These are phyloP conservation scores for Hydraecia micacea DNA, from an alignment of 2,888 invertebrate genomes.

Conservation along the genomic window DNA sequence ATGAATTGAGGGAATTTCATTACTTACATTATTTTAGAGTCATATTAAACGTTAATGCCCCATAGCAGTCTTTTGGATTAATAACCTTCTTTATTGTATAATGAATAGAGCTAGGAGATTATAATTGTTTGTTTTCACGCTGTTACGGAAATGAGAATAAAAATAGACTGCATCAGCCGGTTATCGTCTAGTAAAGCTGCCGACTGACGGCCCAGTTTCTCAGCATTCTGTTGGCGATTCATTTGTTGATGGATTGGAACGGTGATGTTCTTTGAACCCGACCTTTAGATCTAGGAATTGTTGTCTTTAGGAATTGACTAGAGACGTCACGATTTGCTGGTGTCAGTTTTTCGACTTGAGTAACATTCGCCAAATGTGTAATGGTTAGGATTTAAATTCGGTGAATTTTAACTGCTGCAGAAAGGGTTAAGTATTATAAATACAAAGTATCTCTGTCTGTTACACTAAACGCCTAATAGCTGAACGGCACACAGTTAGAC, in stretches of 20 bases:
- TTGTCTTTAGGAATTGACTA: neutral
- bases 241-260: constrained; percentile 40
- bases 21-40: neutral
- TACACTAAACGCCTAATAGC: no score
- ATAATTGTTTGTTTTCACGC: constrained; percentile 48
- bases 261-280: constrained; percentile 35
- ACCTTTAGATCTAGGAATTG: constrained; percentile 23
- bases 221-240: constrained; percentile 4
- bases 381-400: no score
- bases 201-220: constrained; percentile 30
- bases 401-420: no score
- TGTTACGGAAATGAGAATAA: constrained; percentile 45
- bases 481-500: no score
- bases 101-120: neutral
- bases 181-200: constrained; percentile 40
- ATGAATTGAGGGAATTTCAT: neutral
- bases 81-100: neutral
- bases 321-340: constrained; percentile 4
- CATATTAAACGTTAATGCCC: neutral
- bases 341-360: neutral
- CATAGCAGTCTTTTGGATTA: neutral
- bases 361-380: neutral
- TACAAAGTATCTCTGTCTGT: no score
- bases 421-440: no score
- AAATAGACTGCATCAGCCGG: constrained; percentile 44